These are phyloP conservation scores for Oryctolagus cuniculus DNA, from an alignment of 2,113 vertebrate genomes.

Conservation along the genomic window mOryCun1.1 NC_091441.1:115427001-115427500, in stretches of 20 bases:
- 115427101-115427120: neutral
- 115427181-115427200: neutral
- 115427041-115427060: neutral
- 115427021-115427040: neutral
- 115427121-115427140: neutral
- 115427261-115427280: neutral
- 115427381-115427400: neutral
- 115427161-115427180: neutral
- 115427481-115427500: neutral
- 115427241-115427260: neutral
- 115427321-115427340: neutral
- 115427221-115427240: neutral
- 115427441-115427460: no score
- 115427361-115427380: neutral
- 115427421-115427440: no score
- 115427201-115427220: neutral
- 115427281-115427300: neutral
- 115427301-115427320: neutral
- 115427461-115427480: neutral
- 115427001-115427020: no score
- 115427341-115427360: neutral
- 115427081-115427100: neutral
- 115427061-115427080: neutral
- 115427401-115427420: neutral
- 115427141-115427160: neutral